Percentiles rank a stretch among this genome's conserved stretches.
Evolutionary conservation across 92 coral and sea anemone genomes (phyloP).

Genomic region (Meandrina meandrites): DNA sequence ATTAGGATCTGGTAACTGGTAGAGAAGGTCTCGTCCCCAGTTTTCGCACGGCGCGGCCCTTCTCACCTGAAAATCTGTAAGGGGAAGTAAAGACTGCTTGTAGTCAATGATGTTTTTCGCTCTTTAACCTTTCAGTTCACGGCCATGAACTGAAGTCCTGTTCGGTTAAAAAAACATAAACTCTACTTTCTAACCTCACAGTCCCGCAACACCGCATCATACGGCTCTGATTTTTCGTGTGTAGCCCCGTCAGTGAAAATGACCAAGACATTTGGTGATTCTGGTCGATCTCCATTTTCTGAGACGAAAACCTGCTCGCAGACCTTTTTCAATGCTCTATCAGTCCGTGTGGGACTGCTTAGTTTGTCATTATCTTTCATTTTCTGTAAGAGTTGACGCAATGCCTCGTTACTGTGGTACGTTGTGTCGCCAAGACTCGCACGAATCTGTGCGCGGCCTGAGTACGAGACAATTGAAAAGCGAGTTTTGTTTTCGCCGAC

Average conservation of each 20-base stretch:
- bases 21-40: no score
- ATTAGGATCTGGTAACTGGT: no score
- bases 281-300: conserved; percentile 48
- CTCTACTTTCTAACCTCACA: background rate
- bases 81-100: background rate
- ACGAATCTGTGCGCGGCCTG: background rate
- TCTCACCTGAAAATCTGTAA: background rate
- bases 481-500: conserved; percentile 19
- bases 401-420: background rate
- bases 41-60: background rate
- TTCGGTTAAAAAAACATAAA: no score
- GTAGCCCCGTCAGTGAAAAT: conserved; percentile 64
- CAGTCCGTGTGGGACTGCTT: background rate
- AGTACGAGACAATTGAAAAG: conserved; percentile 2
- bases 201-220: background rate
- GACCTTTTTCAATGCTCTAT: conserved; percentile 8
- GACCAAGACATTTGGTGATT: conserved; percentile 63
- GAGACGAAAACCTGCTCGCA: conserved; percentile 7
- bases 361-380: background rate
- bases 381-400: background rate
- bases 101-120: background rate
- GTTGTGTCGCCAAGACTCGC: background rate
- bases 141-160: no score
- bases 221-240: background rate
- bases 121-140: no score